Percentiles rank a stretch among this genome's conserved stretches.
Evolutionary conservation across 64 coral and sea anemone species (phyloP).

Genomic region (Hydrozoanthus tunicans): DNA sequence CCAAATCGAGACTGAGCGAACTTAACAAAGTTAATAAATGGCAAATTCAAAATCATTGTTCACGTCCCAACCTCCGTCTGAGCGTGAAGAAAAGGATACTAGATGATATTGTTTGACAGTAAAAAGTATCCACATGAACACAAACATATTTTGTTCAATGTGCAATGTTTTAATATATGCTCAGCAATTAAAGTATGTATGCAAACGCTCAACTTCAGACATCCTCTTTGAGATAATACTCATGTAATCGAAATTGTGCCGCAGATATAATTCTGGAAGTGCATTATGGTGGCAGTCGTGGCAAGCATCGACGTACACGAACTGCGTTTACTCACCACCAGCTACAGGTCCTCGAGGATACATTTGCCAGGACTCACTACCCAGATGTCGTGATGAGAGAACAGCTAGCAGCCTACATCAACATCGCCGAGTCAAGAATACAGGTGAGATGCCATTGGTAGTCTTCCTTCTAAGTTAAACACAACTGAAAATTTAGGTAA

Average conservation of each 20-base stretch:
- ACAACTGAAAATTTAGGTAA: neutral
- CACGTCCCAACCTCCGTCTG: no score
- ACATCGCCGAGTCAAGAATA: slow-evolving; percentile 84
- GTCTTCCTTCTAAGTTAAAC: neutral
- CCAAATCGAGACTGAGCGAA: no score
- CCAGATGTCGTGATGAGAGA: slow-evolving; percentile 93
- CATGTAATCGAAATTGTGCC: neutral
- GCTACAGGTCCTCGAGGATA: slow-evolving; percentile 82
- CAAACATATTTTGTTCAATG: no score
- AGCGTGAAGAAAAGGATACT: no score
- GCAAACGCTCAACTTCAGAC: no score
- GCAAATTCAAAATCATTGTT: no score
- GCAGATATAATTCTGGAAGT: slow-evolving; percentile 92
- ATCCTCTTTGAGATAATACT: neutral
- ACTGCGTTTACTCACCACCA: slow-evolving; percentile 92
- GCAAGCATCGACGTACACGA: slow-evolving; percentile 83
- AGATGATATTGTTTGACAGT: no score
- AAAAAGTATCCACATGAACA: no score
- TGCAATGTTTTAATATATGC: no score
- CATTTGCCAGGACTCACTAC: slow-evolving; percentile 87
- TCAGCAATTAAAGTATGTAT: no score
- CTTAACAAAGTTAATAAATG: no score
- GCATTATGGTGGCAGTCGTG: slow-evolving; percentile 75
- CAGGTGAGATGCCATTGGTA: slow-evolving; percentile 44
- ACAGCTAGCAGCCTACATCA: slow-evolving; percentile 76